These are phyloP conservation scores for Fratercula arctica DNA, from an alignment of 2,797 vertebrate species.

Conservation along the genomic window DNA sequence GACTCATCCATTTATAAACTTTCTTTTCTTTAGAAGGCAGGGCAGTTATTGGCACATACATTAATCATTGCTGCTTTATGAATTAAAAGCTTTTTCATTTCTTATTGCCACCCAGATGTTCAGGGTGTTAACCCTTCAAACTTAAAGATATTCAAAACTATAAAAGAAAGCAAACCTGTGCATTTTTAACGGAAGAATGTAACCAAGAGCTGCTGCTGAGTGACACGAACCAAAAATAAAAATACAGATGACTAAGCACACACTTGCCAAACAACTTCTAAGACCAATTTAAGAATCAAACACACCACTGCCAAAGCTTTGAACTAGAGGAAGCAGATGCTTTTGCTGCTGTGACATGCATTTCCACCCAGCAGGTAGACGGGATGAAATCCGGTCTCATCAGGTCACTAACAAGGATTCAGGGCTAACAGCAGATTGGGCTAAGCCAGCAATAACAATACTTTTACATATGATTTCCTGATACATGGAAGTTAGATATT, in stretches of 20 bases:
- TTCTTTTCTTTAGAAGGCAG: background rate
- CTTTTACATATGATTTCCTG: conserved; percentile 66
- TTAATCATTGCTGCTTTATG: background rate
- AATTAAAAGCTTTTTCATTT: background rate
- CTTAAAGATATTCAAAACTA: background rate
- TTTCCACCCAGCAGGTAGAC: conserved; percentile 72
- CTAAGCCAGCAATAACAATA: conserved; percentile 69
- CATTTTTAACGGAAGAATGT: background rate
- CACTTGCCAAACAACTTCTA: conserved; percentile 63
- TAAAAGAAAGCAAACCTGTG: conserved; percentile 7
- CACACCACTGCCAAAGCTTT: conserved; percentile 59
- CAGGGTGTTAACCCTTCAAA: background rate
- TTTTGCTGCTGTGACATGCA: conserved; percentile 67
- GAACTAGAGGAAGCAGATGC: conserved; percentile 73
- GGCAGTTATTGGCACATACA: background rate
- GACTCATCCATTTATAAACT: conserved; percentile 45
- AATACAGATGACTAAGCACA: conserved; percentile 61
- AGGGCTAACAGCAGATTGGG: conserved; percentile 12
- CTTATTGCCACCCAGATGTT: background rate
- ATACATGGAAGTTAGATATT: conserved; percentile 55
- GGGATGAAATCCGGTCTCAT: conserved; percentile 51
- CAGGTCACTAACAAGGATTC: conserved; percentile 55
- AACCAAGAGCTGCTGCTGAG: background rate
- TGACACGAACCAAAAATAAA: conserved; percentile 47
- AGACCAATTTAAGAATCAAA: conserved; percentile 66